phyloP scores from a whole-genome alignment of 2,797 vertebrate species.

The Petrocephalus sullivani region DNA sequence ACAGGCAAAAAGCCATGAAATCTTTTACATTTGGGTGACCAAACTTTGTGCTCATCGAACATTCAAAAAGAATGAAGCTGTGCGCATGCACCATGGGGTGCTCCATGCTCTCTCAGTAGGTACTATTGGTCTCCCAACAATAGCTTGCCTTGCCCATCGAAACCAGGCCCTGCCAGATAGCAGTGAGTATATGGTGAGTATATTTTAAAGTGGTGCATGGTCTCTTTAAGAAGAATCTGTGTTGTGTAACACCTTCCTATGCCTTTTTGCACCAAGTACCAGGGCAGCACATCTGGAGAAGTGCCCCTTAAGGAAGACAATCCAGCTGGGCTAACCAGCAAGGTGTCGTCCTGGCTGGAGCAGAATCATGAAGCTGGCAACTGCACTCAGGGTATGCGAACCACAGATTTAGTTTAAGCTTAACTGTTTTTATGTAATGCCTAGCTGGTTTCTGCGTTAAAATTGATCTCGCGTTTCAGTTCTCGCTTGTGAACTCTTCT shows the following conservation, averaged over 20 bases:
- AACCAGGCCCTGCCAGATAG: slow-evolving; percentile 28
- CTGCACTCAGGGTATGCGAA: slow-evolving; percentile 63
- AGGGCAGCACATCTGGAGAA: slow-evolving; percentile 41
- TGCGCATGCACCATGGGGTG: slow-evolving; percentile 57
- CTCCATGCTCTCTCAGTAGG: slow-evolving; percentile 54
- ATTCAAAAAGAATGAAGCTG: slow-evolving; percentile 62
- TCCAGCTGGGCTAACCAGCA: slow-evolving; percentile 57
- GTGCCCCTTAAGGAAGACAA: slow-evolving; percentile 44
- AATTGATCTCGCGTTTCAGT: neutral
- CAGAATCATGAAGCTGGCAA: slow-evolving; percentile 69
- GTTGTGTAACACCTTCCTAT: neutral
- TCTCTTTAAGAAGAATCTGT: neutral
- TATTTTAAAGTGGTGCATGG: neutral
- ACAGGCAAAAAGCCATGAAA: slow-evolving; percentile 78
- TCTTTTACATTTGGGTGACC: slow-evolving; percentile 82
- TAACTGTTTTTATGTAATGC: neutral
- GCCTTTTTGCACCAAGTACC: slow-evolving; percentile 36
- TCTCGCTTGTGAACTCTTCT: neutral
- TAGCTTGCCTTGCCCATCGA: slow-evolving; percentile 44
- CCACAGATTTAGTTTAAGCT: neutral
- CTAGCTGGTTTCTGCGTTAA: neutral
- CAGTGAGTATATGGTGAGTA: slow-evolving; percentile 38
- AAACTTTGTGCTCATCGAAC: slow-evolving; percentile 78
- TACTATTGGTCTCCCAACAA: slow-evolving; percentile 38
- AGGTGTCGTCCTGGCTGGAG: slow-evolving; percentile 79